These are phyloP conservation scores for Oncorhynchus nerka DNA, from an alignment of 2,113 vertebrate species.

Conservation along the genomic window DNA sequence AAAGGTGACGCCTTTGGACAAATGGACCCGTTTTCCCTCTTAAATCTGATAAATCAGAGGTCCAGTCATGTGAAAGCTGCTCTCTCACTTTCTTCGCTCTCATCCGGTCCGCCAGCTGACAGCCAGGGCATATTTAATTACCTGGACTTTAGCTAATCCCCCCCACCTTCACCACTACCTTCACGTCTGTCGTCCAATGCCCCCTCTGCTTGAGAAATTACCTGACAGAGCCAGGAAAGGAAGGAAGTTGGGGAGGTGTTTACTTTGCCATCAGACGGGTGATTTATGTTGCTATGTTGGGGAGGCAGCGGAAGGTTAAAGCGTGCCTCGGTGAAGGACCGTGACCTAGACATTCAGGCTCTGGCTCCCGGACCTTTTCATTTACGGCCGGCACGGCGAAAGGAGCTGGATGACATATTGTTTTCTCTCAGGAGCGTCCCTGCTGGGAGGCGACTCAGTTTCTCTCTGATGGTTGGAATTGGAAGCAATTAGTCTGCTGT, in stretches of 20 bases:
- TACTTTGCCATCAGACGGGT: conserved; percentile 28
- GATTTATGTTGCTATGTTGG: conserved; percentile 38
- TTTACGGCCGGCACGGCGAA: neutral
- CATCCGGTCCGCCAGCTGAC: neutral
- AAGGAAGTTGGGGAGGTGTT: conserved; percentile 31
- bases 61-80: conserved; percentile 19
- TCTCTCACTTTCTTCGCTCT: neutral
- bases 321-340: conserved; percentile 9
- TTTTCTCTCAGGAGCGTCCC: neutral
- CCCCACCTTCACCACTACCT: neutral
- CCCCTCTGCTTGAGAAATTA: conserved; percentile 30
- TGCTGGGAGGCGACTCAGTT: neutral
- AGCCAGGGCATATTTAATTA: conserved; percentile 39
- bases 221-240: conserved; percentile 21
- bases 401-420: neutral
- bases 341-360: conserved; percentile 30
- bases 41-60: conserved; percentile 43
- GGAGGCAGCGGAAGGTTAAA: conserved; percentile 38
- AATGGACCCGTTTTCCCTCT: conserved; percentile 8
- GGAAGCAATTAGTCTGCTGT: conserved; percentile 20
- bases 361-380: neutral
- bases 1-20: conserved; percentile 14
- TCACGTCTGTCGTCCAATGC: neutral
- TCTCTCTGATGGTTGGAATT: conserved; percentile 21
- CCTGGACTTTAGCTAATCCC: neutral